A percentile compares a stretch with the other conserved stretches of the same genome.
These are phyloP conservation scores for Forbesichthys papilliferus DNA, from an alignment of 2,113 vertebrate genomes.

Conservation along the genomic window DNA sequence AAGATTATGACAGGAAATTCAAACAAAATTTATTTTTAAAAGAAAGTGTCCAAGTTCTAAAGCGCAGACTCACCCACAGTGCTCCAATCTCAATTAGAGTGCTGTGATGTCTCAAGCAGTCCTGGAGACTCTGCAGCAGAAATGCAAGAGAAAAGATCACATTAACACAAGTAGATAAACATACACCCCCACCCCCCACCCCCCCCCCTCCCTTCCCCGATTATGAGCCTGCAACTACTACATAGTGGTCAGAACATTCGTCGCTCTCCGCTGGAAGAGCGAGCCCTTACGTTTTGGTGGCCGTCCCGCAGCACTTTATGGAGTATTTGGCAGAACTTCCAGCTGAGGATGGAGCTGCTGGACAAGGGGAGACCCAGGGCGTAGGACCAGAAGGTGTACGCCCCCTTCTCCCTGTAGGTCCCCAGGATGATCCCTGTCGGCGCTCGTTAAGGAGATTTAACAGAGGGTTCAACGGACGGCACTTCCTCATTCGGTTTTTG, in stretches of 20 bases:
- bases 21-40: not conserved
- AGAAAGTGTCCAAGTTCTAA: not conserved
- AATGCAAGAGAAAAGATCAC: not conserved
- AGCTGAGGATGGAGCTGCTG: slow-evolving; percentile 93
- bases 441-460: slow-evolving; percentile 71
- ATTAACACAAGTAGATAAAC: slow-evolving; percentile 5
- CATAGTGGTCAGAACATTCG: too few relatives aligned
- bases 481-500: too few relatives aligned
- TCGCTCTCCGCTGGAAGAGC: not conserved
- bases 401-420: slow-evolving; percentile 95
- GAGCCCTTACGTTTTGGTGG: slow-evolving; percentile 88
- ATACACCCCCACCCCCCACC: too few relatives aligned
- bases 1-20: not conserved
- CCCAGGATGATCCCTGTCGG: slow-evolving; percentile 91
- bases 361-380: slow-evolving; percentile 90
- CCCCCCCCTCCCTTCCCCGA: too few relatives aligned
- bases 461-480: too few relatives aligned
- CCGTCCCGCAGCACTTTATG: slow-evolving; percentile 95
- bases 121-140: slow-evolving; percentile 85
- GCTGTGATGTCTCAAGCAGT: slow-evolving; percentile 92
- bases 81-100: slow-evolving; percentile 87
- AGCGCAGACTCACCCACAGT: slow-evolving; percentile 85
- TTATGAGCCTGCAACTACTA: too few relatives aligned
- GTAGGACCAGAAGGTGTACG: slow-evolving; percentile 97
- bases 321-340: slow-evolving; percentile 97